phyloP scores from a whole-genome alignment of 2,113 vertebrate genomes.

The Oplegnathus fasciatus region DNA sequence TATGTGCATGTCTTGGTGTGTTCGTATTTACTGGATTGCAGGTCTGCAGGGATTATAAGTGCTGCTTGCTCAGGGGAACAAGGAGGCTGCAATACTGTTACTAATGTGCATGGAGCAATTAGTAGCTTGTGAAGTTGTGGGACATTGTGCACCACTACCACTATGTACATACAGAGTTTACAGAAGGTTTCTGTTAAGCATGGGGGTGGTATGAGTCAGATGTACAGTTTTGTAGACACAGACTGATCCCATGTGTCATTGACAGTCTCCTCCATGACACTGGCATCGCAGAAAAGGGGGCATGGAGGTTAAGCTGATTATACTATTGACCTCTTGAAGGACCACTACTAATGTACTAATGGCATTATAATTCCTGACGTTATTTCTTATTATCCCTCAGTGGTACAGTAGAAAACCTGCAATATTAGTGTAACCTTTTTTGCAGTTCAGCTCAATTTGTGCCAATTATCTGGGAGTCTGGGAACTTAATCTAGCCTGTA shows the following conservation, averaged over 20 bases:
- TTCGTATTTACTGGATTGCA: neutral
- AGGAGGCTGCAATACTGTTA: neutral
- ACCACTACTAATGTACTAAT: neutral
- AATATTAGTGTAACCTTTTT: neutral
- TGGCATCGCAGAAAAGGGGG: neutral
- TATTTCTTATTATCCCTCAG: neutral
- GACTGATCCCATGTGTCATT: conserved; percentile 9
- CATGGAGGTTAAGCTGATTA: conserved; percentile 33
- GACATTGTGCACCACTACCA: neutral
- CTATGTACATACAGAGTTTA: neutral
- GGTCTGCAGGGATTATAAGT: neutral
- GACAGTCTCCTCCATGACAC: neutral
- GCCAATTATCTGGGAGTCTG: neutral
- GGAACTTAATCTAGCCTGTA: conserved; percentile 24
- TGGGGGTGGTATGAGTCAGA: conserved; percentile 6
- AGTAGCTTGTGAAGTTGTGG: neutral
- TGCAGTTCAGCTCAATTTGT: neutral
- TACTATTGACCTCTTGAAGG: conserved; percentile 2
- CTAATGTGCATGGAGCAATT: neutral
- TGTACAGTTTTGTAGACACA: neutral
- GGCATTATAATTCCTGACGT: neutral
- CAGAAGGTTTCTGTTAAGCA: neutral
- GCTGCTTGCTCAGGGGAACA: neutral
- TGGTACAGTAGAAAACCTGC: neutral
- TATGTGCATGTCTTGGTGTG: neutral